phyloP scores from a whole-genome alignment of 1,140 invertebrate species.

The Helicoverpa armigera region DNA sequence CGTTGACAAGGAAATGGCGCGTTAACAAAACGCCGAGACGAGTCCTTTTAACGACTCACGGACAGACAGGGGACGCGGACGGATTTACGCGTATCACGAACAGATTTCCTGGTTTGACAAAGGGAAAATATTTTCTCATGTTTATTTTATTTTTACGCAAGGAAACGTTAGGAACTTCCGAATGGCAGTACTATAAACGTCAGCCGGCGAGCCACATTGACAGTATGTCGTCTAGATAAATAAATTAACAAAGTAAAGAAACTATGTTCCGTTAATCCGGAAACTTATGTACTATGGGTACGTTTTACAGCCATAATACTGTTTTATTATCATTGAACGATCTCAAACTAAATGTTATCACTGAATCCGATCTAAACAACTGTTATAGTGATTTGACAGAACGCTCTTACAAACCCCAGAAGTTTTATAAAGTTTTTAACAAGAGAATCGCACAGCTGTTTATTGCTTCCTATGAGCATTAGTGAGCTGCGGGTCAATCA shows the following conservation, averaged over 20 bases:
- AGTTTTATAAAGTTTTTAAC: slow-evolving; percentile 65
- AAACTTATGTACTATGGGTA: slow-evolving; percentile 44
- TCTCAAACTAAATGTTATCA: slow-evolving; percentile 46
- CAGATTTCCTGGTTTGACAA: slow-evolving; percentile 80
- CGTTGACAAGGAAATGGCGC: slow-evolving; percentile 75
- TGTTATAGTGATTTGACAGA: slow-evolving; percentile 60
- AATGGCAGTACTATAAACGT: slow-evolving; percentile 56
- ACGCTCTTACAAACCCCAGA: slow-evolving; percentile 37
- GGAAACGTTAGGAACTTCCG: slow-evolving; percentile 53
- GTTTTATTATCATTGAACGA: slow-evolving; percentile 45
- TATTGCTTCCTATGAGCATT: slow-evolving; percentile 82
- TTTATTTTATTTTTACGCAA: slow-evolving; percentile 66
- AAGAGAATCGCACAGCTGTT: slow-evolving; percentile 73
- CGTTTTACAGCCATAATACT: slow-evolving; percentile 46
- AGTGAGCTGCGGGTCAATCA: slow-evolving; percentile 82
- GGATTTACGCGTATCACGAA: slow-evolving; percentile 81
- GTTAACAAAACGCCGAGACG: slow-evolving; percentile 75
- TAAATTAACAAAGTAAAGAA: slow-evolving; percentile 46
- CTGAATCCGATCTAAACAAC: slow-evolving; percentile 45
- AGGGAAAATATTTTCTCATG: slow-evolving; percentile 71
- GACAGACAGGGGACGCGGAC: slow-evolving; percentile 77
- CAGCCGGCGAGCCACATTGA: slow-evolving; percentile 46
- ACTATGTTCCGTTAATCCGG: slow-evolving; percentile 45
- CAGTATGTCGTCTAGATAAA: slow-evolving; percentile 47
- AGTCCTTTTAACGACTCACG: slow-evolving; percentile 72